These are phyloP conservation scores for Bryconaethiops microstoma DNA, from an alignment of 2,797 vertebrate genomes.

Conservation along the genomic window DNA sequence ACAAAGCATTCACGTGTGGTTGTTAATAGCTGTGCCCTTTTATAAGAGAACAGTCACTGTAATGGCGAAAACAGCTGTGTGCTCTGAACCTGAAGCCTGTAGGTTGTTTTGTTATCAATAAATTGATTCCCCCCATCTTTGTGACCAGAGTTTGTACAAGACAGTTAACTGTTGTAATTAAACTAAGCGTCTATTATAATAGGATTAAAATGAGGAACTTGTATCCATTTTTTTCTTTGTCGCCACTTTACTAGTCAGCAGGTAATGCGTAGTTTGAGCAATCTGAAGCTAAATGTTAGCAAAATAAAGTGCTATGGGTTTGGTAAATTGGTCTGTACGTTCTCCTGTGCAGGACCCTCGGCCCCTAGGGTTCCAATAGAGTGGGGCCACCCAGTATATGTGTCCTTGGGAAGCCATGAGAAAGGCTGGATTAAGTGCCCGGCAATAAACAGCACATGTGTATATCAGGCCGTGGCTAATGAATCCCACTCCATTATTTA, in stretches of 20 bases:
- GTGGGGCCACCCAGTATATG: constrained; percentile 76
- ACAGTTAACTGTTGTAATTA: background rate
- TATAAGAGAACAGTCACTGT: background rate
- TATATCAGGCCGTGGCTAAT: constrained; percentile 73
- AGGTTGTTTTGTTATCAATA: constrained; percentile 4
- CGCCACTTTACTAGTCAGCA: background rate
- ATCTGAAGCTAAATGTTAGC: constrained; percentile 18
- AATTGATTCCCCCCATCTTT: background rate
- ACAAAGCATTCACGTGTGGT: background rate
- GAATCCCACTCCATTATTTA: constrained; percentile 79
- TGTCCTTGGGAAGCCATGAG: constrained; percentile 65
- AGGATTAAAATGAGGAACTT: background rate
- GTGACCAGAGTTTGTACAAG: background rate
- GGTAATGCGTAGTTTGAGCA: background rate
- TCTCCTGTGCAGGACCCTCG: constrained; percentile 15
- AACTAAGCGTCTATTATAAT: constrained; percentile 15
- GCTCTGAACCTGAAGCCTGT: constrained; percentile 13
- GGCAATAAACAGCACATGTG: constrained; percentile 80
- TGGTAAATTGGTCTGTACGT: constrained; percentile 14
- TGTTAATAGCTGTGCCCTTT: constrained; percentile 11
- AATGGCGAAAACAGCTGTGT: constrained; percentile 29
- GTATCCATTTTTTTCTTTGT: background rate
- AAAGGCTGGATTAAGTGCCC: constrained; percentile 65
- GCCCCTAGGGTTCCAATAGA: constrained; percentile 56
- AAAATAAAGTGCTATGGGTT: constrained; percentile 31